A percentile compares a stretch with the other conserved stretches of the same genome.
phyloP scores from a whole-genome alignment of 2,113 vertebrate genomes.

The Tachysurus fulvidraco region DNA sequence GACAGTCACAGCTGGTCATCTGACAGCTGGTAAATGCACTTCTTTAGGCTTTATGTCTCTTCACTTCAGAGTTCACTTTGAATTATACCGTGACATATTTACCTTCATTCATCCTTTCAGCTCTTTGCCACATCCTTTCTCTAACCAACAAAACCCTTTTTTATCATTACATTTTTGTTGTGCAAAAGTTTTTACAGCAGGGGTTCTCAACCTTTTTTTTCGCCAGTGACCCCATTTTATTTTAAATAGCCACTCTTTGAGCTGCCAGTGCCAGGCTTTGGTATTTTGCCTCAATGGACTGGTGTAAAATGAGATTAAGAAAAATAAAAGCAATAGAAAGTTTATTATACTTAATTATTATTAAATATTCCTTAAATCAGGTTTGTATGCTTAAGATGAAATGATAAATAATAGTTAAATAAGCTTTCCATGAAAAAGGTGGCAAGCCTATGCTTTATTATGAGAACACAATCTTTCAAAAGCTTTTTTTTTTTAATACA shows the following conservation, averaged over 20 bases:
- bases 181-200: neutral
- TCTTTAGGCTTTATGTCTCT: neutral
- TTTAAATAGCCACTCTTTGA: neutral
- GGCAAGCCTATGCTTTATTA: neutral
- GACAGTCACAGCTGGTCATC: conserved; percentile 16
- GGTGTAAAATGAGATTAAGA: neutral
- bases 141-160: conserved; percentile 18
- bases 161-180: neutral
- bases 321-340: neutral
- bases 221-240: neutral
- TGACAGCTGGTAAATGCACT: conserved; percentile 31
- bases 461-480: neutral
- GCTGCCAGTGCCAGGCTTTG: neutral
- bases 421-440: neutral
- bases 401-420: neutral
- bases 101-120: conserved; percentile 12
- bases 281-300: neutral
- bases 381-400: neutral
- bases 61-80: conserved; percentile 3
- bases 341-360: neutral
- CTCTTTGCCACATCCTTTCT: conserved; percentile 1
- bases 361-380: neutral
- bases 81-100: conserved; percentile 33
- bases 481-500: neutral
- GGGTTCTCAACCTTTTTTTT: neutral